These are phyloP conservation scores for Cherax quadricarinatus DNA, from an alignment of 1,140 invertebrate species.

Conservation along the genomic window DNA sequence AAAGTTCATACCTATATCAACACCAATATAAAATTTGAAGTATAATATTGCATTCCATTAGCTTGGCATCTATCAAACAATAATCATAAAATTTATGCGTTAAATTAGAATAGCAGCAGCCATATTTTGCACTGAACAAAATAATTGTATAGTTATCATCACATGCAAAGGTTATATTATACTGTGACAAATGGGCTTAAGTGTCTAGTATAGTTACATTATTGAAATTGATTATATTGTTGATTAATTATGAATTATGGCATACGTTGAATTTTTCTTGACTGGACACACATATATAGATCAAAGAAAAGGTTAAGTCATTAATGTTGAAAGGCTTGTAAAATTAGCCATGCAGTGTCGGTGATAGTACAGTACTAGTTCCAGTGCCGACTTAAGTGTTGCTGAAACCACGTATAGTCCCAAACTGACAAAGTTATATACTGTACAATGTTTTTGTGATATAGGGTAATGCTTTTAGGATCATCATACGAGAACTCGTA, in stretches of 20 bases:
- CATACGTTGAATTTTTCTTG: not conserved
- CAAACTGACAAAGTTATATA: not conserved
- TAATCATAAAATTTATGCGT: not conserved
- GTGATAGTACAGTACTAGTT: not conserved
- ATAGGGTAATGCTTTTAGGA: not conserved
- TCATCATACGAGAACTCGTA: not conserved
- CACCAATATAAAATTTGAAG: not conserved
- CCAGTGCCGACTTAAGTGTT: not conserved
- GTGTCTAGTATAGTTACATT: not conserved
- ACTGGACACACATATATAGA: not conserved
- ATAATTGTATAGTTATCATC: not conserved
- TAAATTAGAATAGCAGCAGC: not conserved
- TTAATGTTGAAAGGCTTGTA: not conserved
- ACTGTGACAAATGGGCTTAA: not conserved
- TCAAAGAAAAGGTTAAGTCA: not conserved
- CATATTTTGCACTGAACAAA: not conserved
- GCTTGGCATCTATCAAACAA: not conserved
- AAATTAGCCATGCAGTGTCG: not conserved
- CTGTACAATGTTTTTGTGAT: not conserved
- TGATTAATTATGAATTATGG: not conserved
- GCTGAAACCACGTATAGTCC: not conserved
- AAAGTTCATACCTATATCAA: not conserved
- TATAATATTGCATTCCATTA: not conserved
- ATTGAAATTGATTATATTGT: not conserved
- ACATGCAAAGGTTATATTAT: not conserved